These are phyloP conservation scores for Scarus forsteni DNA, from an alignment of 2,797 vertebrate genomes.

Conservation along the genomic window DNA sequence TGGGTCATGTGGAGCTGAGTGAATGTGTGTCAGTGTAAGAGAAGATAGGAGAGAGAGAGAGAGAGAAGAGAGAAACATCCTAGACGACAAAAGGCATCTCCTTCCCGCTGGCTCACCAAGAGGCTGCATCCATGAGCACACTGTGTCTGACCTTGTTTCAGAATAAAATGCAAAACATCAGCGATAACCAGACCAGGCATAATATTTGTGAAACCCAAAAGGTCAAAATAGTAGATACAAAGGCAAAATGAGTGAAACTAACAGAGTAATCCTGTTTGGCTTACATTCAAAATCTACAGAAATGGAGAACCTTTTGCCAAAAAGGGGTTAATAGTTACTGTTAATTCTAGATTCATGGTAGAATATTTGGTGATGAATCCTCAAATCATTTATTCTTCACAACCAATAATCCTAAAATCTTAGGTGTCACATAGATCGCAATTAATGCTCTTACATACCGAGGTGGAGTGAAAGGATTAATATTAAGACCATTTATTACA, in stretches of 20 bases:
- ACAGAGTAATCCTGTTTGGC: too few relatives aligned
- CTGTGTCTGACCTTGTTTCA: constrained; percentile 36
- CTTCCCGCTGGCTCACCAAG: constrained; percentile 26
- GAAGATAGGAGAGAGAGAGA: constrained; percentile 23
- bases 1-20: constrained; percentile 69
- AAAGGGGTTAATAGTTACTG: too few relatives aligned
- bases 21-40: constrained; percentile 72
- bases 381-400: too few relatives aligned
- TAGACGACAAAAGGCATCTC: constrained; percentile 28
- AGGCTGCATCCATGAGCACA: constrained; percentile 25
- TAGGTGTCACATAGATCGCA: too few relatives aligned
- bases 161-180: constrained; percentile 12
- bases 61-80: constrained; percentile 13
- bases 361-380: too few relatives aligned
- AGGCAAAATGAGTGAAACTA: not conserved
- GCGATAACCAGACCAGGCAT: not conserved
- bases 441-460: too few relatives aligned
- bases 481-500: too few relatives aligned
- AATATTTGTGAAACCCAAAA: not conserved
- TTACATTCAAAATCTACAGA: not conserved
- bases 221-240: not conserved
- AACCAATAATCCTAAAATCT: too few relatives aligned
- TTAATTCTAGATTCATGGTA: too few relatives aligned
- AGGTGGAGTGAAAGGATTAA: too few relatives aligned
- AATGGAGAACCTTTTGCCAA: not conserved